These are phyloP conservation scores for Babylonia areolata DNA, from an alignment of 1,140 invertebrate genomes.

Conservation along the genomic window DNA sequence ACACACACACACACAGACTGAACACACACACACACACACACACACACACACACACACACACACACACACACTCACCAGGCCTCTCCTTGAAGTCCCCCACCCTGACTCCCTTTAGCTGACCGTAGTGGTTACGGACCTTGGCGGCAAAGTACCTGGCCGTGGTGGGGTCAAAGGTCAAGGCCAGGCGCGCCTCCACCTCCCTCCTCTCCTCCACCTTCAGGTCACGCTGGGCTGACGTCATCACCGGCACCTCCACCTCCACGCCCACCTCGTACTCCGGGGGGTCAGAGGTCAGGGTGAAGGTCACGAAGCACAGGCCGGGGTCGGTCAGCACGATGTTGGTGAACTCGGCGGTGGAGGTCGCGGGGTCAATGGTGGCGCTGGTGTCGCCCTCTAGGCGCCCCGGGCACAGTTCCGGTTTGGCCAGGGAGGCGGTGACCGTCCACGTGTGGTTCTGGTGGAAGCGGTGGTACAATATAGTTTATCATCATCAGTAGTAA, in stretches of 20 bases:
- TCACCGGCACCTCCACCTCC: constrained; percentile 33
- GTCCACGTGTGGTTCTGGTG: constrained; percentile 59
- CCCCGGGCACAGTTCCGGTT: constrained; percentile 44
- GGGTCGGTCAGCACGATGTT: constrained; percentile 40
- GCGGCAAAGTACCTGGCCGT: neutral
- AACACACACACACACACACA: no score
- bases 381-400: constrained; percentile 38
- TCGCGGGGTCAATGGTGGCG: constrained; percentile 38
- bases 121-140: constrained; percentile 33
- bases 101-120: neutral
- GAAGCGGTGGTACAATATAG: neutral
- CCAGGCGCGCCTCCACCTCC: constrained; percentile 49
- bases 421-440: constrained; percentile 42
- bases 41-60: no score
- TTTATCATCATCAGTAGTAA: no score
- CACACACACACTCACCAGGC: neutral
- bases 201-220: constrained; percentile 32
- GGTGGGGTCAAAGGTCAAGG: constrained; percentile 42
- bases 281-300: constrained; percentile 51
- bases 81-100: neutral
- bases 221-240: constrained; percentile 18
- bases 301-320: constrained; percentile 51
- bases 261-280: constrained; percentile 47
- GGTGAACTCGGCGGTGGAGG: constrained; percentile 49
- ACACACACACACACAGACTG: no score